Conservation (phyloP, 2,797 vertebrate genomes). For the Babyrousa celebensis region DNA sequence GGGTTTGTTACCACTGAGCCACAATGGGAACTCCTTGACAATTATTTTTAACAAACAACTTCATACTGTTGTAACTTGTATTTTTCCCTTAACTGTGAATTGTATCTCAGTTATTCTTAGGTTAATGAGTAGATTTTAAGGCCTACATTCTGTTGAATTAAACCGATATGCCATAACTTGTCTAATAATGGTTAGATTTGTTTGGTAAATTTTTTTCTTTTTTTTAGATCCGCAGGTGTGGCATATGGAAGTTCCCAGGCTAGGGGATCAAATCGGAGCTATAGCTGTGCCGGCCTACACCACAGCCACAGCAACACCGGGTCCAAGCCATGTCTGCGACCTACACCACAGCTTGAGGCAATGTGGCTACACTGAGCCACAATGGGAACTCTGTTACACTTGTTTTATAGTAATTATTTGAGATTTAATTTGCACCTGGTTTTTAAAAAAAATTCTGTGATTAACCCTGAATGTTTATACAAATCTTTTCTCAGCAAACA, state of each 20-base stretch:
- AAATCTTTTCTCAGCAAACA: slow-evolving; percentile 18
- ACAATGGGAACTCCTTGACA: neutral
- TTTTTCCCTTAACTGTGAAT: slow-evolving; percentile 31
- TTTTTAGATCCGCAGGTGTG: too few relatives aligned
- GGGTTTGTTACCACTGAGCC: too few relatives aligned
- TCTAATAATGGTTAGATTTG: slow-evolving; percentile 20
- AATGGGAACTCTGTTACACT: neutral
- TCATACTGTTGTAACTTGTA: neutral
- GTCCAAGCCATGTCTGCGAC: too few relatives aligned
- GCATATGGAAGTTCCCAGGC: too few relatives aligned
- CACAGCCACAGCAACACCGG: too few relatives aligned
- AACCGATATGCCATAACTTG: slow-evolving; percentile 17
- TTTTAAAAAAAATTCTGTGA: neutral
- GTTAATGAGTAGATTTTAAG: slow-evolving; percentile 53
- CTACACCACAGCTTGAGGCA: too few relatives aligned
- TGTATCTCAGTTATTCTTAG: slow-evolving; percentile 24
- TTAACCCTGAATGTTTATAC: slow-evolving; percentile 8
- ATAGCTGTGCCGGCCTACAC: too few relatives aligned
- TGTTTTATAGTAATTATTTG: slow-evolving; percentile 43
- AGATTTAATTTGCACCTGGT: slow-evolving; percentile 32
- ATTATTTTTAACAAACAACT: slow-evolving; percentile 66
- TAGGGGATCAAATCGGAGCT: too few relatives aligned
- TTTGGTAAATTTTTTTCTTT: neutral
- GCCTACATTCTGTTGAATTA: slow-evolving; percentile 29
- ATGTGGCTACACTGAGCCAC: too few relatives aligned